These are phyloP conservation scores for Mercenaria mercenaria DNA, from an alignment of 1,140 invertebrate species.

Conservation along the genomic window DNA sequence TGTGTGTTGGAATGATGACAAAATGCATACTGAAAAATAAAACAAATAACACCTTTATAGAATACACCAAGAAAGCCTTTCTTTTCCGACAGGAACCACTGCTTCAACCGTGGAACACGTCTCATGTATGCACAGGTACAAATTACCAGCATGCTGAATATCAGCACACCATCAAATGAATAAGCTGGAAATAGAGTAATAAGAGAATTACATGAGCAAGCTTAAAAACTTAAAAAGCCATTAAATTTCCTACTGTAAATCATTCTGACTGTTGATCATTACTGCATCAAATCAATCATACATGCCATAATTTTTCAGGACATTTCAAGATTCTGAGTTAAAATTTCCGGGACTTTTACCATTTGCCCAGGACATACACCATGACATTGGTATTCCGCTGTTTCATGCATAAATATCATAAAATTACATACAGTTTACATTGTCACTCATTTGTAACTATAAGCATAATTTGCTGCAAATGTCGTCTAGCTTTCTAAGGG, in stretches of 20 bases:
- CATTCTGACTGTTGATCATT: too few relatives aligned
- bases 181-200: constrained; percentile 82
- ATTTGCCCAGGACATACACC: neutral
- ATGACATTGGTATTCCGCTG: too few relatives aligned
- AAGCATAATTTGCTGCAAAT: too few relatives aligned
- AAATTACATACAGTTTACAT: too few relatives aligned
- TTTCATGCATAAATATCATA: too few relatives aligned
- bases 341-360: neutral
- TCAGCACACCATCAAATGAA: constrained; percentile 85
- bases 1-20: too few relatives aligned
- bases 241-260: too few relatives aligned
- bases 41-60: constrained; percentile 87
- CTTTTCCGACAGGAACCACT: constrained; percentile 85
- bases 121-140: constrained; percentile 86
- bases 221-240: neutral
- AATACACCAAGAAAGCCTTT: constrained; percentile 86
- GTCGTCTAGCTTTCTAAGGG: too few relatives aligned
- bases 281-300: too few relatives aligned
- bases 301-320: too few relatives aligned
- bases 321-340: neutral
- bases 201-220: neutral
- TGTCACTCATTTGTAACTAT: too few relatives aligned
- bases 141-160: constrained; percentile 83
- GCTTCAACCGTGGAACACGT: constrained; percentile 83
- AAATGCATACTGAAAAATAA: too few relatives aligned